phyloP scores from a whole-genome alignment of 2,797 vertebrate genomes.

The Pelochelys cantorii region DNA sequence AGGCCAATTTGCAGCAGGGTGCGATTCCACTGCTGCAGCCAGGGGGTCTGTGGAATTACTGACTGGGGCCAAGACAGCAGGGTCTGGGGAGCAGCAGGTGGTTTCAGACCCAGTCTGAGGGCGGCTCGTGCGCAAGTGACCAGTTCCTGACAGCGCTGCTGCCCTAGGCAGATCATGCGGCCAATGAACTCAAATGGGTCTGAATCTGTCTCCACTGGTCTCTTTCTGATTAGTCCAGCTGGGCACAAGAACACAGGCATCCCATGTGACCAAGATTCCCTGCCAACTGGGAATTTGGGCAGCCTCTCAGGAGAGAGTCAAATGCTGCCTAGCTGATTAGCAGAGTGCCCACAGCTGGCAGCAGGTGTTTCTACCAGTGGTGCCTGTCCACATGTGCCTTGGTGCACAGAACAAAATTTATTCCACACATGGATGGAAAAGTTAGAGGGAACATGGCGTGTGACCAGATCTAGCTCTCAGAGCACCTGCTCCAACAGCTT shows the following conservation, averaged over 20 bases:
- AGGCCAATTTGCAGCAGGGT: neutral
- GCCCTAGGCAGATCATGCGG: neutral
- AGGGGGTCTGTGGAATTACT: neutral
- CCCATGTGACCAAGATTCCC: too few species aligned
- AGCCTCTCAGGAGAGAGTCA: too few species aligned
- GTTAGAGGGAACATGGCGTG: too few species aligned
- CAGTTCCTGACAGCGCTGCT: neutral
- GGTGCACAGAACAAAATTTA: too few species aligned
- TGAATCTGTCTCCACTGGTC: neutral
- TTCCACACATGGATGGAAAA: too few species aligned
- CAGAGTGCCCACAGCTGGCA: too few species aligned
- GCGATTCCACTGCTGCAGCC: neutral
- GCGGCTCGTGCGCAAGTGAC: neutral
- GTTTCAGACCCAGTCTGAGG: neutral
- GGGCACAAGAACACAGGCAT: too few species aligned
- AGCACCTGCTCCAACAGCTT: neutral
- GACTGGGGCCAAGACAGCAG: neutral
- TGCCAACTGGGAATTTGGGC: too few species aligned
- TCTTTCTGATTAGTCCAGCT: neutral
- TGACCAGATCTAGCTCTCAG: neutral
- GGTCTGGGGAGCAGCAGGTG: neutral
- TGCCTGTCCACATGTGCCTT: too few species aligned
- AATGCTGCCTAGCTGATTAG: too few species aligned
- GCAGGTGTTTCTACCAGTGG: too few species aligned
- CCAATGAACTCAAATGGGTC: neutral